Evolutionary conservation across 2,113 vertebrate species (phyloP).

Genomic region (Naja naja): DNA sequence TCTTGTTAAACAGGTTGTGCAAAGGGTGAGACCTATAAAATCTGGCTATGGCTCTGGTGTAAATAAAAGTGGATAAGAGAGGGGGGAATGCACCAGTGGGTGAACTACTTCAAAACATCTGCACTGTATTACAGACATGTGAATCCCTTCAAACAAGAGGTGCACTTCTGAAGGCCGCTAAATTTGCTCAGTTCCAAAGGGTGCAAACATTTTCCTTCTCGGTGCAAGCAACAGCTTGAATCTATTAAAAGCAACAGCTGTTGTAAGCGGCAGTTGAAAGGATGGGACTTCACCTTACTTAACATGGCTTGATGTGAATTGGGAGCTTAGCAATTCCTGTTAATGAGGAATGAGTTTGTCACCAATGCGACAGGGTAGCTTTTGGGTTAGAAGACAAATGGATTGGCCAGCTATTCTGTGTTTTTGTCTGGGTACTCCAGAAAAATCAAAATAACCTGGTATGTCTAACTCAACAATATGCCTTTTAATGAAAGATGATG

Average conservation of each 20-base stretch:
- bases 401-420: background rate
- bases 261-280: slow-evolving; percentile 35
- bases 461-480: background rate
- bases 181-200: background rate
- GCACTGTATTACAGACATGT: slow-evolving; percentile 13
- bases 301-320: background rate
- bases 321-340: background rate
- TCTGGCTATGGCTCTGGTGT: background rate
- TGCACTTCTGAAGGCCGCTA: slow-evolving; percentile 4
- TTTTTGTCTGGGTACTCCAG: background rate
- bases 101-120: slow-evolving; percentile 25
- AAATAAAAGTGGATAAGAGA: background rate
- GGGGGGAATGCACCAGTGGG: slow-evolving; percentile 4
- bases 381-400: background rate
- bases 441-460: background rate
- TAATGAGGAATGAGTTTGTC: background rate
- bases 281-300: slow-evolving; percentile 23
- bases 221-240: background rate
- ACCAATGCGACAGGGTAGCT: accelerated
- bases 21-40: background rate
- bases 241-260: slow-evolving; percentile 20
- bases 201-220: background rate
- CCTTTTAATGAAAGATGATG: background rate
- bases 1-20: background rate
- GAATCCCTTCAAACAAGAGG: background rate